Base-by-base conservation (phyloP, 2,113 vertebrate species). In the Anguilla rostrata region DNA sequence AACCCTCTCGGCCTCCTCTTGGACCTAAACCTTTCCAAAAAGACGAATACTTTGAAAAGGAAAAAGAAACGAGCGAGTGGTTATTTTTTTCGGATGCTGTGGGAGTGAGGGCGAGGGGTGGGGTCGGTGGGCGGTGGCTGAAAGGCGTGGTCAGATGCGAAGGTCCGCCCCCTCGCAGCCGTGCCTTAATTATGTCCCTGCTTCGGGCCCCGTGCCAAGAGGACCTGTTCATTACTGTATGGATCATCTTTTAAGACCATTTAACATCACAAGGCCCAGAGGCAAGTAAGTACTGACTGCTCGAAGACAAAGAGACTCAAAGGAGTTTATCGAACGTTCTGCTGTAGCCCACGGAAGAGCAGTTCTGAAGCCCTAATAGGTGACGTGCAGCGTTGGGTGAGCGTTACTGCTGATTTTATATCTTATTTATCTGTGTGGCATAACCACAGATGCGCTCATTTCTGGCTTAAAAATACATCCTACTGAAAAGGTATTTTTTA, bases 201-300 rank as follows among this genome's bases (percentile, higher is more conserved):
- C 26, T 91, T 90, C 43, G 90, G 94, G 95, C 94, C 16, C 26
- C 8, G 0, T 86, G 93, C 95, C 94, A 95, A 87, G 75, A 49
- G 88, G 89, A 85, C 89, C 85, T 92, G 94, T 95, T 94, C 94
- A 96, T 95, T 95, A 96, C 93, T 86, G 89, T 95, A 96, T 96
- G 93, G 95, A 96, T 96, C 94, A 95, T 96, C 94, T 95, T 95
- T 94, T 95, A 94, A 94, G 92, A 94, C 90, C 92, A 71, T 93
- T 95, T 95, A 96, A 94, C 93, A 95, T 96, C 95, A 95, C 87
- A 84, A 40, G 86, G 83, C 91, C 93, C 57, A 56, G 88, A 89
- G 91, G 90, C 85, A 86, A 83, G 85, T 94, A 88, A 91, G 84
- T 87, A 92, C 93, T 88, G 90, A 91, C 90, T 84, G 89, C 88